Conservation (phyloP, 2,888 invertebrate species). For the Saturnia japonica region DNA sequence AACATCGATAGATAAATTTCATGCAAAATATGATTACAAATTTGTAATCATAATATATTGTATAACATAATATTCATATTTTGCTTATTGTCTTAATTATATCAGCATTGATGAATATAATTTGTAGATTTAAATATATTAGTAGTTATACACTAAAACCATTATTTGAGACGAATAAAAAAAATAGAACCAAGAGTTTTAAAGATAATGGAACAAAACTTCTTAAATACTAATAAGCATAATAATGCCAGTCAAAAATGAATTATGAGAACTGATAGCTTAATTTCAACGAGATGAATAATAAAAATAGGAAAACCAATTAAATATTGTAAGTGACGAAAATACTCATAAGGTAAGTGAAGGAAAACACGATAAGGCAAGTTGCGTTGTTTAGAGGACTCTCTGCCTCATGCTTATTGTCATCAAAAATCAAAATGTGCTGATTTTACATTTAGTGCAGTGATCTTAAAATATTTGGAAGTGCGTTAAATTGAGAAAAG, state of each 20-base stretch:
- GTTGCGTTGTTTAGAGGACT: conserved; percentile 47
- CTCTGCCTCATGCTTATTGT: conserved; percentile 59
- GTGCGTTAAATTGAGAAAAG: conserved; percentile 61
- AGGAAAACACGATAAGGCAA: conserved; percentile 35
- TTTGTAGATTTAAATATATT: background rate
- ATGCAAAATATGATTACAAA: conserved; percentile 17
- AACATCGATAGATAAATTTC: conserved; percentile 22
- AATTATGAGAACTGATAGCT: background rate
- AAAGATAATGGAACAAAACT: background rate
- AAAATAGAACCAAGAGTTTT: background rate
- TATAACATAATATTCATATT: background rate
- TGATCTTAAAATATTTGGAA: conserved; percentile 60
- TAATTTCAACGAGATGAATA: background rate
- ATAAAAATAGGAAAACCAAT: conserved; percentile 13
- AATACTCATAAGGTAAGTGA: conserved; percentile 23
- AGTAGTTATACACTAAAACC: background rate
- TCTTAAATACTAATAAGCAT: background rate
- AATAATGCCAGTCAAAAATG: background rate
- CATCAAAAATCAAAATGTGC: conserved; percentile 61
- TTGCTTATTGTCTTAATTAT: background rate
- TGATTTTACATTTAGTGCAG: conserved; percentile 72
- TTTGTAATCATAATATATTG: background rate
- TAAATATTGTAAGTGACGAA: background rate
- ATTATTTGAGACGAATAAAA: background rate
- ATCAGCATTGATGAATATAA: background rate